These are phyloP conservation scores for Hydra vulgaris DNA, from an alignment of 30 jellyfish, hydroid and myxozoan genomes.

Conservation along the genomic window DNA sequence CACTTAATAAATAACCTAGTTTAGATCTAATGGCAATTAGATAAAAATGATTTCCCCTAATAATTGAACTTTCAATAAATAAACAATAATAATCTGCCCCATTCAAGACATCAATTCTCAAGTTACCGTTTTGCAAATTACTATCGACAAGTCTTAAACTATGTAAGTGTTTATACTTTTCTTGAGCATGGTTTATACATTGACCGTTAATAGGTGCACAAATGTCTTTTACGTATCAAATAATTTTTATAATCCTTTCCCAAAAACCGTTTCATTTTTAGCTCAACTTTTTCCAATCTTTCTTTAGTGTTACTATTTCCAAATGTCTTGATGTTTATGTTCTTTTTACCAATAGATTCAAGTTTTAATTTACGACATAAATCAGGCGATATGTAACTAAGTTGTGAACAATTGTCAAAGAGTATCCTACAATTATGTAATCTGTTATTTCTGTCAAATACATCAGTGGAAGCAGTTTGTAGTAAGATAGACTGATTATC, in stretches of 20 bases:
- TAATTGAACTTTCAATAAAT: background rate
- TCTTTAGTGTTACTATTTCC: background rate
- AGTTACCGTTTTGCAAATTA: background rate
- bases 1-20: background rate
- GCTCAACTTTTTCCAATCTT: background rate
- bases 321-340: background rate
- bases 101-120: background rate
- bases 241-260: background rate
- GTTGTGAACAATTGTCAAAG: background rate
- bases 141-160: background rate
- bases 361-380: background rate
- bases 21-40: background rate
- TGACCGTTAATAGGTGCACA: background rate
- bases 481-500: background rate
- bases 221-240: background rate
- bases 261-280: background rate
- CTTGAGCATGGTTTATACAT: background rate
- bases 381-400: background rate
- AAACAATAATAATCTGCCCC: background rate
- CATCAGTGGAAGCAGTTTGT: background rate
- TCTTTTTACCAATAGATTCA: background rate
- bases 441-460: background rate
- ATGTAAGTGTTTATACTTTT: background rate
- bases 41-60: background rate
- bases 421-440: slow-evolving; percentile 4